Evolutionary conservation across 92 coral and sea anemone genomes (phyloP).

Genomic region (Paragorgia papillata): DNA sequence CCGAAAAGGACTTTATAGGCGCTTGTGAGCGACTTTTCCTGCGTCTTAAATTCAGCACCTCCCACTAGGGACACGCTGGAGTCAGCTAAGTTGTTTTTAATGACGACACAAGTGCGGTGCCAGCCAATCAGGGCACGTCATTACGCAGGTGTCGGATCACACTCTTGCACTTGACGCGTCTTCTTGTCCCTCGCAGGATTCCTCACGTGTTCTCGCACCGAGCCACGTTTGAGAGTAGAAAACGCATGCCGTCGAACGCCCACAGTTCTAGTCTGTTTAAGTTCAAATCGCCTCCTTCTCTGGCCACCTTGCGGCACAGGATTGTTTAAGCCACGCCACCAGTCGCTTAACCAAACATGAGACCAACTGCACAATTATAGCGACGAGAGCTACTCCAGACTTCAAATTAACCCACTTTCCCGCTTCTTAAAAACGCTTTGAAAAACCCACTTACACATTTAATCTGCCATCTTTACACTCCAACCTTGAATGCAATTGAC

Average conservation of each 20-base stretch:
- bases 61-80: conserved; percentile 22
- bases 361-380: conserved; percentile 14
- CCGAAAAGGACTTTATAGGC: conserved; percentile 8
- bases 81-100: conserved; percentile 26
- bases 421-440: too few species aligned
- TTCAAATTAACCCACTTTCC: too few species aligned
- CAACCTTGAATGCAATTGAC: too few species aligned
- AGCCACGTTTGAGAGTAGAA: too few species aligned
- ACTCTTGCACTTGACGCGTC: too few species aligned
- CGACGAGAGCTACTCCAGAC: too few species aligned
- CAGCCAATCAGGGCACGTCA: conserved; percentile 20
- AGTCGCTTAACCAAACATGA: not conserved
- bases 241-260: not conserved
- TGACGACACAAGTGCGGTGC: conserved; percentile 35
- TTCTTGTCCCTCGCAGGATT: too few species aligned
- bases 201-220: too few species aligned
- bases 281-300: not conserved
- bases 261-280: not conserved
- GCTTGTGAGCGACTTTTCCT: not conserved
- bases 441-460: too few species aligned
- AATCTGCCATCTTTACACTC: too few species aligned
- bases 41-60: conserved; percentile 10
- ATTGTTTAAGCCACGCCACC: conserved; percentile 31
- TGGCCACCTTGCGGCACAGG: not conserved
- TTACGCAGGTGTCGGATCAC: conserved; percentile 23